phyloP scores from a whole-genome alignment of 2,888 invertebrate species.

The Charanyca ferruginea region DNA sequence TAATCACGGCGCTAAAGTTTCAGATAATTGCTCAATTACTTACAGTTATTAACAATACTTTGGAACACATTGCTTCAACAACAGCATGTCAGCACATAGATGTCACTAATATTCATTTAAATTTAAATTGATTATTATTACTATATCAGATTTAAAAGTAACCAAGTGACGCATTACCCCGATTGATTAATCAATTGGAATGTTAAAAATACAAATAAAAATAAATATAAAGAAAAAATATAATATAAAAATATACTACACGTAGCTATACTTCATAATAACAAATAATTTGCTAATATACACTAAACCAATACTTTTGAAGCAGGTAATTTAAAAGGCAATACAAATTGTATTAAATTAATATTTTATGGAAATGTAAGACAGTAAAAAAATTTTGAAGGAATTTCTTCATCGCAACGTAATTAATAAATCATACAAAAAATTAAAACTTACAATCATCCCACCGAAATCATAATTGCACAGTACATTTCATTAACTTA shows the following conservation, averaged over 20 bases:
- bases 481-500: constrained; percentile 66
- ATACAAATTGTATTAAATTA: constrained; percentile 41
- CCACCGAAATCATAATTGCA: constrained; percentile 66
- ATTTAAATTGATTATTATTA: too few relatives aligned
- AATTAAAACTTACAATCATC: constrained; percentile 57
- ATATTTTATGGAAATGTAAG: constrained; percentile 47
- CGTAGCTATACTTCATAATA: constrained; percentile 40
- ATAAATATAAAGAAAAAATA: constrained; percentile 59
- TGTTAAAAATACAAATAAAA: constrained; percentile 62
- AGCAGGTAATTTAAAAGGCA: constrained; percentile 56
- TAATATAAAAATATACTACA: constrained; percentile 63
- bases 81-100: constrained; percentile 2
- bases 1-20: not conserved
- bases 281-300: constrained; percentile 55
- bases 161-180: constrained; percentile 27
- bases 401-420: constrained; percentile 52
- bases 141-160: constrained; percentile 25
- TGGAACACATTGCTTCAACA: not conserved
- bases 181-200: constrained; percentile 58
- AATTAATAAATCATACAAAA: constrained; percentile 61
- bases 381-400: constrained; percentile 40
- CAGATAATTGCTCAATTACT: not conserved
- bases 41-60: too few relatives aligned
- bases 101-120: constrained; percentile 3
- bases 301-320: constrained; percentile 59